phyloP scores from a whole-genome alignment of 2,797 vertebrate species.

The Aythya fuligula region DNA sequence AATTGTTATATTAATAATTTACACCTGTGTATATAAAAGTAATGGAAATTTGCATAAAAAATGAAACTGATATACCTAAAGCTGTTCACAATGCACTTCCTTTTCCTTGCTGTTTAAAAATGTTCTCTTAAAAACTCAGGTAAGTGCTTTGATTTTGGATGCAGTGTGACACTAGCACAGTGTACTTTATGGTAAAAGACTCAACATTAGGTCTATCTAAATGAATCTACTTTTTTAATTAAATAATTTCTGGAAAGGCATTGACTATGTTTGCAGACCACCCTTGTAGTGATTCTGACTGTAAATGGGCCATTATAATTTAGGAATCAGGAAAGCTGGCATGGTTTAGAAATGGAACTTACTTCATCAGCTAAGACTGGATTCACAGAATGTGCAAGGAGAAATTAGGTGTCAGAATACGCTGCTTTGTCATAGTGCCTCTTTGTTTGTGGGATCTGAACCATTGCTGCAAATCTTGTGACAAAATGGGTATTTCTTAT shows the following conservation, averaged over 20 bases:
- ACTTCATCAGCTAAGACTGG: not conserved
- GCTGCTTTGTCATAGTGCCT: not conserved
- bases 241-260: not conserved
- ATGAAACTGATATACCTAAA: not conserved
- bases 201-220: not conserved
- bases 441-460: not conserved
- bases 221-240: not conserved
- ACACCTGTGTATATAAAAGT: not conserved
- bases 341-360: not conserved
- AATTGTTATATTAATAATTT: not conserved
- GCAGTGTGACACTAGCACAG: not conserved
- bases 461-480: fast-evolving
- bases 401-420: not conserved
- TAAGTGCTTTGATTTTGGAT: not conserved
- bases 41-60: not conserved
- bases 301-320: not conserved
- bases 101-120: not conserved
- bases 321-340: not conserved
- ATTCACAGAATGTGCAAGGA: not conserved
- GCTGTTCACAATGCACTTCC: not conserved
- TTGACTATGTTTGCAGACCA: not conserved
- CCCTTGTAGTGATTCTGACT: not conserved
- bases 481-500: not conserved
- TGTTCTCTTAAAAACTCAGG: not conserved
- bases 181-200: not conserved